A percentile compares a stretch with the other conserved stretches of the same genome.
phyloP scores from a whole-genome alignment of 64 coral and sea anemone species.

The Catalaphyllia jardinei region DNA sequence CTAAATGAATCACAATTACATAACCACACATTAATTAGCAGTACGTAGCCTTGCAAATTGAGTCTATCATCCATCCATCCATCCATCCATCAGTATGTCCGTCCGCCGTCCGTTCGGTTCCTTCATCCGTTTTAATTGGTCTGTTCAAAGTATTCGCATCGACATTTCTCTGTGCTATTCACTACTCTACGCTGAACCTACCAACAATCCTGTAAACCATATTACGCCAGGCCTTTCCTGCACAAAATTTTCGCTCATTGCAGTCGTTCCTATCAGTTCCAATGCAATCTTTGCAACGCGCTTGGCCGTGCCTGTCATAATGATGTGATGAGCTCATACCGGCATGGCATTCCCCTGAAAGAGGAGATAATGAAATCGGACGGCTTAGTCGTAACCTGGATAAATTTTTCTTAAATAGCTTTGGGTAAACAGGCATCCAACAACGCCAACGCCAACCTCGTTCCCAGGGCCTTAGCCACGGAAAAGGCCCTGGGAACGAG shows the following conservation, averaged over 20 bases:
- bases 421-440: too few species aligned
- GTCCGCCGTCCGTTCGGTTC: too few species aligned
- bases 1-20: neutral
- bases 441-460: too few species aligned
- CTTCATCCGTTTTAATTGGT: too few species aligned
- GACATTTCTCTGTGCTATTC: neutral
- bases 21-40: neutral
- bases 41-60: too few species aligned
- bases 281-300: neutral
- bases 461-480: too few species aligned
- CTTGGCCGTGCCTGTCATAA: neutral
- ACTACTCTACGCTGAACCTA: neutral
- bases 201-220: conserved; percentile 21
- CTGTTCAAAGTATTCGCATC: too few species aligned
- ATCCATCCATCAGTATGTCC: too few species aligned
- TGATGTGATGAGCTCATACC: neutral
- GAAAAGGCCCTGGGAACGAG: too few species aligned
- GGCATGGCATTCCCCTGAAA: conserved; percentile 19
- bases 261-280: conserved; percentile 3
- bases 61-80: too few species aligned
- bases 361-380: neutral
- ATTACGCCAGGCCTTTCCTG: neutral
- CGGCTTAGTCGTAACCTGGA: neutral
- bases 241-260: conserved; percentile 3
- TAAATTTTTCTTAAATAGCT: too few species aligned